phyloP scores from a whole-genome alignment of 2,113 vertebrate species.

The Pomatorhinus ruficollis region DNA sequence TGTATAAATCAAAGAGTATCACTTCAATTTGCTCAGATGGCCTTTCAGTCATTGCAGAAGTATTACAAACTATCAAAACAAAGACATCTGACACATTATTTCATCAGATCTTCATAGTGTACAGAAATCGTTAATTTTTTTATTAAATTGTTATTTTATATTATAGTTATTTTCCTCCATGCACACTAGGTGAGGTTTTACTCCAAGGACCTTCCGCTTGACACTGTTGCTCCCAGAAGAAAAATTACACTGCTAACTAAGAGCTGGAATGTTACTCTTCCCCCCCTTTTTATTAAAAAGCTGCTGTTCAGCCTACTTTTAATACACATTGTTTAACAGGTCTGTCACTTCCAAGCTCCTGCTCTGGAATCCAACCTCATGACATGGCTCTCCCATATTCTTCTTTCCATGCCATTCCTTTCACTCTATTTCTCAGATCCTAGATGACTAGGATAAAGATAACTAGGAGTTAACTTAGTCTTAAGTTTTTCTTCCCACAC shows the following conservation, averaged over 20 bases:
- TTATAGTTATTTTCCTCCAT: not conserved
- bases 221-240: not conserved
- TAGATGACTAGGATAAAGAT: not conserved
- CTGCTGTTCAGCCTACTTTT: not conserved
- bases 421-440: not conserved
- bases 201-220: not conserved
- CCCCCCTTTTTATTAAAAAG: not conserved
- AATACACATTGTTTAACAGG: not conserved
- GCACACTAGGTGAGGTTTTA: not conserved
- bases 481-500: not conserved
- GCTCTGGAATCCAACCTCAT: not conserved
- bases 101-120: not conserved
- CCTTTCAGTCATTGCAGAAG: not conserved
- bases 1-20: not conserved
- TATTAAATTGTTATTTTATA: not conserved
- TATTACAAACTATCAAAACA: not conserved
- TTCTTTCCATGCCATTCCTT: not conserved
- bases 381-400: not conserved
- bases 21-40: not conserved
- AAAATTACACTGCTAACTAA: not conserved
- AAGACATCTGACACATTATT: not conserved
- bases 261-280: not conserved
- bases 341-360: not conserved
- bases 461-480: not conserved
- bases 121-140: not conserved